Percentiles rank a stretch among this genome's conserved stretches.
These are phyloP conservation scores for Patella caerulea DNA, from an alignment of 2,888 invertebrate species.

Conservation along the genomic window DNA sequence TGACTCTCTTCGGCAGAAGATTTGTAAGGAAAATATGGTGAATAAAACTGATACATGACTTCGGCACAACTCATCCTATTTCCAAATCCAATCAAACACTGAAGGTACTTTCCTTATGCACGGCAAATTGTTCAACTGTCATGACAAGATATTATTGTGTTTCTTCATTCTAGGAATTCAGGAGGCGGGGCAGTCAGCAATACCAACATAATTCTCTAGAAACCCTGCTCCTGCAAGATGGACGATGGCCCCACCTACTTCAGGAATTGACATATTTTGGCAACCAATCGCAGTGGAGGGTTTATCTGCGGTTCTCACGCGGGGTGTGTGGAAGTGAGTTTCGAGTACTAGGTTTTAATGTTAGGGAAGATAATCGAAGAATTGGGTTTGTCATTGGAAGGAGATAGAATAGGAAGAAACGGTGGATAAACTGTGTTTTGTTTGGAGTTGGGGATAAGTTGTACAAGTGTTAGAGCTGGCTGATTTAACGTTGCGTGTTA, in stretches of 20 bases:
- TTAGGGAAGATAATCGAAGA: no score
- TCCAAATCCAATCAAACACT: slow-evolving; percentile 13
- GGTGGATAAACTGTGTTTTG: background rate
- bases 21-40: slow-evolving; percentile 46
- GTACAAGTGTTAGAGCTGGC: background rate
- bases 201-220: slow-evolving; percentile 14
- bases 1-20: slow-evolving; percentile 40
- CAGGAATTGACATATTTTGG: slow-evolving; percentile 16
- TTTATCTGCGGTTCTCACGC: background rate
- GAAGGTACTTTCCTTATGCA: slow-evolving; percentile 15
- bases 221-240: slow-evolving; percentile 11
- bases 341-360: no score
- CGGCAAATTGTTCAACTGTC: slow-evolving; percentile 20
- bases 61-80: slow-evolving; percentile 43
- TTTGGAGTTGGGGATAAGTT: background rate
- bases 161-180: slow-evolving; percentile 27
- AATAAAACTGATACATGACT: slow-evolving; percentile 50
- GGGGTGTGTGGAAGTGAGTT: no score
- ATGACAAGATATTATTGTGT: slow-evolving; percentile 21
- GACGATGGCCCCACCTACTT: slow-evolving; percentile 12
- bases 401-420: background rate
- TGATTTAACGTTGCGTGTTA: no score
- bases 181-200: slow-evolving; percentile 17
- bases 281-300: slow-evolving; percentile 13
- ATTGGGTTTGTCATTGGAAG: no score